Evolutionary conservation across 2,113 vertebrate species (phyloP), one percentile per base, ranked within the genome.

Genomic region (Aptenodytes patagonicus): DNA sequence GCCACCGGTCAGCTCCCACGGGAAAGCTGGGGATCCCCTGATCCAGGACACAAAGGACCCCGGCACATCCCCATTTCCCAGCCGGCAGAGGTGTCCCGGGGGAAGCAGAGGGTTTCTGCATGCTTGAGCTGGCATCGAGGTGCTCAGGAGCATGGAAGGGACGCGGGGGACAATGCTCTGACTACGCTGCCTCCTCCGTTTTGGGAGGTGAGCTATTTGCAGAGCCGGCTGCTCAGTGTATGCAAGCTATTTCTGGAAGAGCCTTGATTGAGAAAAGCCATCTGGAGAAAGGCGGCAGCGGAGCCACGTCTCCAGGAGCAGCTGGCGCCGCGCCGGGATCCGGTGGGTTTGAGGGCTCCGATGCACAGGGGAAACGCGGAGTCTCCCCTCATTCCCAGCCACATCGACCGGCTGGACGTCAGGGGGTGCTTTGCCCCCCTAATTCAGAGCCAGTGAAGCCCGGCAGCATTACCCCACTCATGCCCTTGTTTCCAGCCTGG

Each of bases 101-200:
- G 52, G 17, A 25, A 54, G 10, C 0, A 0, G 34, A 13, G 15
- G 52, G 32, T n/a, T 57, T 61, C 69, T 38, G 17, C 11, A 17
- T 0, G 1, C 38, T 76, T 75, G 46, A 73, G 70, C 8, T 17
- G 2, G 47, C 0, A 2, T 9, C 1, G 0, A 34, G 73, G 61
- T 22, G 1, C 71, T 51, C 54, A 0, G 79, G 25, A 38, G 51
- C 2, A 3, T 2, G 47, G 61, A 32, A 64, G 52, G 47, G 83
- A 68, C 47, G 3, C 3, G 1, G 51, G 25, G 61, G 62, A 46
- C 2, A 5, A 73, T 21, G 83, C 49, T 88, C 28, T 1, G 2
- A 26, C 4, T 5, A 20, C 2, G 1, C 79, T 75, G 57, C 57
- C 42, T 42, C 60, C 57, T 26, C 52, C 3, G 7, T 57, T 40